Base-by-base conservation (phyloP, 2,888 invertebrate genomes). In the Lasioglossum lativentre region DNA sequence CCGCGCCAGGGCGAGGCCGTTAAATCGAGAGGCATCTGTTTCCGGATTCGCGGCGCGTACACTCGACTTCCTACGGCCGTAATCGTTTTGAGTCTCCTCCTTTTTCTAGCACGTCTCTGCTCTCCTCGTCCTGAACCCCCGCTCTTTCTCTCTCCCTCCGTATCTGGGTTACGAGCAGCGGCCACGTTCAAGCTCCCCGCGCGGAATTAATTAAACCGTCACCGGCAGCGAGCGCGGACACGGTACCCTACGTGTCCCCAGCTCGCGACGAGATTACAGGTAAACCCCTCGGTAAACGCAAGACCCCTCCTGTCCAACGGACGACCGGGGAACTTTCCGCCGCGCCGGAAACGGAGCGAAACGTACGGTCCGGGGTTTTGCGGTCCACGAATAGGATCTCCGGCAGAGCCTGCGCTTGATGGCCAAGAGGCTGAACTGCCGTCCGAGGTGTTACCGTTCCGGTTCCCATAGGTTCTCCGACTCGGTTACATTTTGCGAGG, bases 191-290 rank as follows among this genome's bases (percentile, higher is more conserved):
- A 14, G 71, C 34, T 42, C 88, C 89, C 82, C 87, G 77, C 90
- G 83, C 87, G 82, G 89, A 92, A 91, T 92, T 92, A 92, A 92
- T 92, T 92, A 92, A 92, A 88, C 92, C 92, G 92, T 92, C 92
- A 92, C 88, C 90, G 90, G 83, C 91, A 91, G 89, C 89, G 87
- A 91, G 89, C 89, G 87, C 85, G 68, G 70, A 70, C 75, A 72
- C 38, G 38, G 56, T 56, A 38, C 23, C 16, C 63, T 30, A 79
- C 78, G 71, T 56, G 78, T 71, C 56, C 85, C 59, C 59, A 80
- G 38, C 63, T 78, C 74, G 79, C 78, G 56, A 38, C 14, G 78
- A 71, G 82, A 80, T 83, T 78, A 88, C 85, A 85, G 85, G 85
- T 85, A 75, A 85, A 84, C 75, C 74, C n/a, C 75, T 30, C 12